A percentile compares a stretch with the other conserved stretches of the same genome.
Evolutionary conservation across 2,113 vertebrate genomes (phyloP).

Genomic region (Eudyptes chrysolophus): DNA sequence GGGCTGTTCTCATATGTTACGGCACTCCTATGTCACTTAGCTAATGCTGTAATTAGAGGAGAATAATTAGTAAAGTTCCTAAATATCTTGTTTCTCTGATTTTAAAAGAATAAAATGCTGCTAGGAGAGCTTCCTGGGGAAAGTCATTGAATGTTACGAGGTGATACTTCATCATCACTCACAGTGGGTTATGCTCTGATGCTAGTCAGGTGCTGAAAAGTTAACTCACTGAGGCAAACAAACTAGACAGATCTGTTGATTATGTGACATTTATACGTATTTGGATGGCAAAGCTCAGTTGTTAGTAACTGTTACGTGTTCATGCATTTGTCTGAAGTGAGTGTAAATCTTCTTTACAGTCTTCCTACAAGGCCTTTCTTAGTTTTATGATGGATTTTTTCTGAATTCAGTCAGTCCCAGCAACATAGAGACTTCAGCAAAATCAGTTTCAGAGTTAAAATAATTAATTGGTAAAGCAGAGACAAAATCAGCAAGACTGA

Average conservation of each 20-base stretch:
- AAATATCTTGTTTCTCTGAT: background rate
- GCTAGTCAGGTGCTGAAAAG: background rate
- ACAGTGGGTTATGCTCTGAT: background rate
- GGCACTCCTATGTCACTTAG: background rate
- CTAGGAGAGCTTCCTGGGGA: background rate
- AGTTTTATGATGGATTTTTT: background rate
- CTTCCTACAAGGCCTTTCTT: background rate
- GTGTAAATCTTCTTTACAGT: background rate
- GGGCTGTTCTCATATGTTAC: accelerated
- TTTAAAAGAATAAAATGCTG: background rate
- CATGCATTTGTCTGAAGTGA: background rate
- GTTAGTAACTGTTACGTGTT: background rate
- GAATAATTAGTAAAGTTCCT: background rate
- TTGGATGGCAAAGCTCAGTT: background rate
- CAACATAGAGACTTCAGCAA: background rate
- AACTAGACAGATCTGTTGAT: background rate
- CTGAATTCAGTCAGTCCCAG: background rate
- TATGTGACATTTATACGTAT: background rate
- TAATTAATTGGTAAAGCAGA: background rate
- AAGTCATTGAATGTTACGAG: background rate
- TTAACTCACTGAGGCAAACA: background rate
- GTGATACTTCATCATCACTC: background rate
- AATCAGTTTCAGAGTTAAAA: background rate
- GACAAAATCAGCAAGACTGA: background rate
- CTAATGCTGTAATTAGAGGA: background rate